phyloP scores from a whole-genome alignment of 2,888 invertebrate species.

The Chymomyza caudatula region DNA sequence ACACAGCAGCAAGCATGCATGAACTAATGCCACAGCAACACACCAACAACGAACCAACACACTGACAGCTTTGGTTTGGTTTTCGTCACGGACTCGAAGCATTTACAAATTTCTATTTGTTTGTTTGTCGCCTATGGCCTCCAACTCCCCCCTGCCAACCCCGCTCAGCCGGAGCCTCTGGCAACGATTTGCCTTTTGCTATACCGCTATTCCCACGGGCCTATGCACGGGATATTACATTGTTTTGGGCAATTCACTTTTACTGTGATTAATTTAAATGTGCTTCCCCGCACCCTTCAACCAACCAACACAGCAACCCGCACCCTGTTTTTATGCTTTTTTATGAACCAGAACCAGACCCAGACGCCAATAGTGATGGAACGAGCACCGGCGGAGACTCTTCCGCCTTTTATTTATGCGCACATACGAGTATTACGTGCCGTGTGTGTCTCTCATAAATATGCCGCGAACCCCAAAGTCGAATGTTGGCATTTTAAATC shows the following conservation, averaged over 20 bases:
- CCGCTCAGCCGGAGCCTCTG: background rate
- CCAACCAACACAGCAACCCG: background rate
- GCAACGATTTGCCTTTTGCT: background rate
- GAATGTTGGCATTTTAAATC: conserved; percentile 54
- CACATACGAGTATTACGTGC: conserved; percentile 33
- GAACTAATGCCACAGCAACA: conserved; percentile 23
- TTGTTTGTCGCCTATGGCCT: conserved; percentile 30
- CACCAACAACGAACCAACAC: conserved; percentile 15
- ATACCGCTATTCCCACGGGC: conserved; percentile 42
- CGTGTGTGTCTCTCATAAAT: conserved; percentile 64
- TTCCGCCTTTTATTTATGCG: background rate
- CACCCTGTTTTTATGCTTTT: conserved; percentile 11
- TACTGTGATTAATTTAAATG: conserved; percentile 72
- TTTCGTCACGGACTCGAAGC: conserved; percentile 59
- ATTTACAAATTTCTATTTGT: conserved; percentile 66
- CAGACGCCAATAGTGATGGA: background rate
- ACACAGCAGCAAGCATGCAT: conserved; percentile 24
- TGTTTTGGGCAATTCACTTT: conserved; percentile 73
- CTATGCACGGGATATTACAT: conserved; percentile 62
- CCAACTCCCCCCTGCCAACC: background rate
- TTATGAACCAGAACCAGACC: conserved; percentile 3
- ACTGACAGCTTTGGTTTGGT: conserved; percentile 60
- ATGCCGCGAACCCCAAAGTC: conserved; percentile 40
- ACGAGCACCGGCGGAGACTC: background rate
- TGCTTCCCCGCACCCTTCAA: conserved; percentile 17